Evolutionary conservation across 2,113 vertebrate genomes (phyloP).

Genomic region (Pongo abelii): DNA sequence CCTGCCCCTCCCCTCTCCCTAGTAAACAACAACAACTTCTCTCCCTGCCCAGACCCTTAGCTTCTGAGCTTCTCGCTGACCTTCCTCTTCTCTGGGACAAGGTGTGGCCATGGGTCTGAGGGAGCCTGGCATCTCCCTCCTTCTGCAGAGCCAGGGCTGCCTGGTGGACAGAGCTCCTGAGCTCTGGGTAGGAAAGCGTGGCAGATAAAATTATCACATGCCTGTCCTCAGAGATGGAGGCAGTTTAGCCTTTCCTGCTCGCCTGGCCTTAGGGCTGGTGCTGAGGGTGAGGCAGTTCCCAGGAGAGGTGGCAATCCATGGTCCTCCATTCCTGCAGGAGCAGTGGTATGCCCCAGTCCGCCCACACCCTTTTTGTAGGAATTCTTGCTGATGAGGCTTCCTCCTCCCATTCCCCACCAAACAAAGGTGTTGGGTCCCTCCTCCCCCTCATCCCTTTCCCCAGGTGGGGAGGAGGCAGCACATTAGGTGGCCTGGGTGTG

Average conservation of each 20-base stretch:
- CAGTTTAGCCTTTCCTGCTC: neutral
- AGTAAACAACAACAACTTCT: slow-evolving; percentile 58
- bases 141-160: neutral
- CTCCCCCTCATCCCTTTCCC: neutral
- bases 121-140: neutral
- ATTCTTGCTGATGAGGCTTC: neutral
- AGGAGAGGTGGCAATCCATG: neutral
- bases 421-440: neutral
- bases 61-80: neutral
- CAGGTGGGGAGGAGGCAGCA: neutral
- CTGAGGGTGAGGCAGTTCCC: neutral
- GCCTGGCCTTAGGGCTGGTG: neutral
- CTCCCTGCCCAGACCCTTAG: neutral
- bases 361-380: neutral
- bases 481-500: neutral
- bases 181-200: neutral
- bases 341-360: neutral
- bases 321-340: neutral
- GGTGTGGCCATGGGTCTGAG: neutral
- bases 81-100: neutral
- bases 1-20: neutral
- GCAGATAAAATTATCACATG: neutral
- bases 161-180: neutral
- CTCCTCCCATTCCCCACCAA: neutral
- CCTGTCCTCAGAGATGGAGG: neutral